Conservation (phyloP, 2,113 vertebrate species). For the Prionailurus viverrinus region DNA sequence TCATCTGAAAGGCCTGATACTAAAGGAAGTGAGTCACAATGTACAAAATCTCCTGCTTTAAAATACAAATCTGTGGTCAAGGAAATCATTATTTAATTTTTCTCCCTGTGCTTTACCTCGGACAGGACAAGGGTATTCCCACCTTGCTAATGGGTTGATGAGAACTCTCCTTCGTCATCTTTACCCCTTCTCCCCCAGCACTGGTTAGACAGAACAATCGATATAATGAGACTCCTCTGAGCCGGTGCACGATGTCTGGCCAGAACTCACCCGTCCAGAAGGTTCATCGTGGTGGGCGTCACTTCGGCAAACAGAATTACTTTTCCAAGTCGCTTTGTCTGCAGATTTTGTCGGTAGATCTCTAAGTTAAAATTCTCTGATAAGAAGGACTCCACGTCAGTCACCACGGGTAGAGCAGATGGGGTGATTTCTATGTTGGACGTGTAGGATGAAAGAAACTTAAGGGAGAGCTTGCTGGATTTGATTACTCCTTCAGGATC, state of each 20-base stretch:
- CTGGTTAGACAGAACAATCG: neutral
- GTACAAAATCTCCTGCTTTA: neutral
- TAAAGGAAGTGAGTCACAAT: neutral
- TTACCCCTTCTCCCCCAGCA: neutral
- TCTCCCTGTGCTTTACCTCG: neutral
- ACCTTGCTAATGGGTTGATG: neutral
- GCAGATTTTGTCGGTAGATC: constrained; percentile 90
- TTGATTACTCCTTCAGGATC: constrained; percentile 85
- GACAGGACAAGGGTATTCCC: accelerated
- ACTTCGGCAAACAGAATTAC: constrained; percentile 92
- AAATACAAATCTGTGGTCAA: neutral
- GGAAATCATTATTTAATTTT: neutral
- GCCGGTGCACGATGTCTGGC: accelerated
- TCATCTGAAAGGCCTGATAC: neutral
- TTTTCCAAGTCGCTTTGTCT: constrained; percentile 90
- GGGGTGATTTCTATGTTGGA: constrained; percentile 79
- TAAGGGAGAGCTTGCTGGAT: constrained; percentile 89
- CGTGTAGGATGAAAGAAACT: constrained; percentile 83
- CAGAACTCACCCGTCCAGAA: constrained; percentile 94
- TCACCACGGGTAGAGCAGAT: constrained; percentile 88
- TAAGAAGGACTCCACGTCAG: constrained; percentile 80
- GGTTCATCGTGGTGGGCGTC: constrained; percentile 92
- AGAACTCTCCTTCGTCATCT: accelerated
- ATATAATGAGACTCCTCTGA: neutral
- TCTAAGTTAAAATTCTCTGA: constrained; percentile 90